Percentiles rank a stretch among this genome's conserved stretches.
These are phyloP conservation scores for Troides aeacus DNA, from an alignment of 2,888 invertebrate species.

Conservation along the genomic window DNA sequence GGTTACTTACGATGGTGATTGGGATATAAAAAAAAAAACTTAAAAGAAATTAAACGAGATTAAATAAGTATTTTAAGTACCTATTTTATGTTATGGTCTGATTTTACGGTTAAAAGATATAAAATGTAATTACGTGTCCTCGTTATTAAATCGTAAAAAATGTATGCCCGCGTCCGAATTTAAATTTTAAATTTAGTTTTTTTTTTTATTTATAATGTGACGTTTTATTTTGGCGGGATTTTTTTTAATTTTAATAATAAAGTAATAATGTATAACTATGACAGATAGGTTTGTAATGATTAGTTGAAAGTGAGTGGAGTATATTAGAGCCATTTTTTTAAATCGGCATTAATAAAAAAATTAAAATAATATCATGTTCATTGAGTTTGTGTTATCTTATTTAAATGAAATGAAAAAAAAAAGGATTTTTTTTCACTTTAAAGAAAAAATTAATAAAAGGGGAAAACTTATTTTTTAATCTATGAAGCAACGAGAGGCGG, in stretches of 20 bases:
- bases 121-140: constrained; percentile 28
- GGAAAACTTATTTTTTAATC: no score
- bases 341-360: background rate
- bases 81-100: constrained; percentile 23
- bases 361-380: no score
- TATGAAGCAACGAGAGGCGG: no score
- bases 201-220: constrained; percentile 6
- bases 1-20: constrained; percentile 2
- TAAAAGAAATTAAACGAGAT: constrained; percentile 18
- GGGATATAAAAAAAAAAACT: constrained; percentile 22
- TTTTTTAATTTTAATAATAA: constrained; percentile 17
- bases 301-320: background rate
- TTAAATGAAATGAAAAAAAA: no score
- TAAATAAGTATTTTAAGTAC: constrained; percentile 24
- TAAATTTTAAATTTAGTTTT: constrained; percentile 24
- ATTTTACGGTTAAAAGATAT: constrained; percentile 29
- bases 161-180: constrained; percentile 21
- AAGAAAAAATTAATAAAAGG: no score
- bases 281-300: background rate
- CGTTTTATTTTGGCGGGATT: constrained; percentile 16
- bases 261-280: constrained; percentile 7
- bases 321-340: background rate
- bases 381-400: no score
- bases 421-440: no score
- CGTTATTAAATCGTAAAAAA: constrained; percentile 28